Conservation (phyloP, 37 sponge, comb jelly and placozoan species). For the Bolinopsis microptera region DNA sequence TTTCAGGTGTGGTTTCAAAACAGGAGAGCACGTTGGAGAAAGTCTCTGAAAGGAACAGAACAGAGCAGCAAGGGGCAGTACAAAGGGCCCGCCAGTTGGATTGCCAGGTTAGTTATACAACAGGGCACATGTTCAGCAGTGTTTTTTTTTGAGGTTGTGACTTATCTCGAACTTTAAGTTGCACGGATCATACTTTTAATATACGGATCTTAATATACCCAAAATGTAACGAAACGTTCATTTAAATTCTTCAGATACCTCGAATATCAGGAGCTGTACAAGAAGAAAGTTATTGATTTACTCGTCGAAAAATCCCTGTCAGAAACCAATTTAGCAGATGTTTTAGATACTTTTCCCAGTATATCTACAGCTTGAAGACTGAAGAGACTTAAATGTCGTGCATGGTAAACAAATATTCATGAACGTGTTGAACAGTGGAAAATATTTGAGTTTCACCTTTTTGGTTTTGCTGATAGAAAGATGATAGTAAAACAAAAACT, state of each 20-base stretch:
- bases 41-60: neutral
- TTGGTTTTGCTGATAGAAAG: no score
- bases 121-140: no score
- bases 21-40: conserved; percentile 19
- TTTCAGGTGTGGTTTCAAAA: conserved; percentile 7
- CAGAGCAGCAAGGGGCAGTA: neutral
- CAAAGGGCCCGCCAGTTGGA: neutral
- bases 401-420: no score
- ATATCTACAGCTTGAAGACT: neutral
- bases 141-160: no score
- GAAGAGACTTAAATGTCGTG: no score
- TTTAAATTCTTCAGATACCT: neutral
- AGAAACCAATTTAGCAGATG: neutral
- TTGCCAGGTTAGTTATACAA: neutral
- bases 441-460: no score
- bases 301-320: conserved; percentile 1
- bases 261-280: neutral
- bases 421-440: no score
- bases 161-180: no score
- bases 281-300: neutral
- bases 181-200: no score
- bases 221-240: neutral
- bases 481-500: no score
- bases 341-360: neutral
- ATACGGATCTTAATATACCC: no score